phyloP scores from a whole-genome alignment of 2,797 vertebrate species.

The Alca torda region DNA sequence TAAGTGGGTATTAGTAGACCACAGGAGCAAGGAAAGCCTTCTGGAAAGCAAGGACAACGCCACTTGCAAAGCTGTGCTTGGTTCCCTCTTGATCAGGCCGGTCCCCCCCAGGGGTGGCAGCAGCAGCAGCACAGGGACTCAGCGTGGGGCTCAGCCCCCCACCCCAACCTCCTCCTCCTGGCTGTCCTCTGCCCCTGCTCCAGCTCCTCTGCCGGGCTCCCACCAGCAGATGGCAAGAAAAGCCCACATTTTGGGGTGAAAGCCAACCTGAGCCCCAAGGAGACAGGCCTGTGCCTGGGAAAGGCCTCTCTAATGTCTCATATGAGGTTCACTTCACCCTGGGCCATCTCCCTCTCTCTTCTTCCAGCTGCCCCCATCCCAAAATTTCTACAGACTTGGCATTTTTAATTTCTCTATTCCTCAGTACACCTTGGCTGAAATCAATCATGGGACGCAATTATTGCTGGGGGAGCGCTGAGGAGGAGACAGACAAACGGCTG shows the following conservation, averaged over 20 bases:
- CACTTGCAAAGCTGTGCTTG: background rate
- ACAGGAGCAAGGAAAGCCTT: background rate
- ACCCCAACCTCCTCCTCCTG: background rate
- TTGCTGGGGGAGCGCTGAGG: background rate
- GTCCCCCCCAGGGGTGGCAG: accelerated
- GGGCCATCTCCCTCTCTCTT: accelerated
- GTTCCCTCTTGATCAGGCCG: background rate
- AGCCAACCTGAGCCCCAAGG: background rate
- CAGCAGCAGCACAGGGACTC: background rate
- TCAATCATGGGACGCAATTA: background rate
- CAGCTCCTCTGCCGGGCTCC: background rate
- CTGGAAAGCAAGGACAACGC: background rate
- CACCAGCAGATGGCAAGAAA: conserved; percentile 53
- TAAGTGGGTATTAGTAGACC: background rate
- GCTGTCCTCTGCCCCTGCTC: background rate
- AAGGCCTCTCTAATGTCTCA: background rate
- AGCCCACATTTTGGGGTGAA: background rate
- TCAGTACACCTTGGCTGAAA: background rate
- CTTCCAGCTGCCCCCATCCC: background rate
- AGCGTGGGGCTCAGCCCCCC: background rate
- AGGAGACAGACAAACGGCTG: background rate
- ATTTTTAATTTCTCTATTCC: background rate
- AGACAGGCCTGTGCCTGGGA: accelerated
- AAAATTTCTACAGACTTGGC: background rate
- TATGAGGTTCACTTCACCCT: background rate